Base-by-base conservation (phyloP, 2,888 invertebrate genomes). In the Trilocha varians region DNA sequence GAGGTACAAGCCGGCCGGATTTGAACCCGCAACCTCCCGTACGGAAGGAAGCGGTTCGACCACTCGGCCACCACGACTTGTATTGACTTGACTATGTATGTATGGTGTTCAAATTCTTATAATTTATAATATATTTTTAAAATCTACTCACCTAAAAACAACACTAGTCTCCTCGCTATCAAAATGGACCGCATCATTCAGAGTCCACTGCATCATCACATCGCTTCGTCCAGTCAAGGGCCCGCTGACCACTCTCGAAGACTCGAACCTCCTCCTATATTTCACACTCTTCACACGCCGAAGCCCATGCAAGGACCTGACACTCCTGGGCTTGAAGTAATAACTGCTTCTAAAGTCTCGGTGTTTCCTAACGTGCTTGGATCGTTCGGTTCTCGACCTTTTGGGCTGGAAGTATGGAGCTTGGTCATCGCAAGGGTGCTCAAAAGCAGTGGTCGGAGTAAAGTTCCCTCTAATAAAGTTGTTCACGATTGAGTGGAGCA, bases 101-200 rank as follows among this genome's bases (percentile, higher is more conserved):
- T n/a, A n/a, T n/a, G n/a, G 2, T 15, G 11, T 34, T 16, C 16
- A 1, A 16, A 37, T 34, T 36, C 13, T 37, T 34, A 35, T 16
- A 33, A 25, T 16, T 33, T 18, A 41, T 15, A 38, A 42, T 5
- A 13, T 44, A 40, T 32, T n/a, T 5, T 34, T 34, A 34, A 2
- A 11, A 9, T 25, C 1, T 18, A 69, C 84, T 78, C 42, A 85
- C 85, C 84, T 85, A 84, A 85, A 85, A 68, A 79, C 76, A 65
- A 85, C 82, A 72, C 61, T 77, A 67, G 70, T 66, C 41, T 71
- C 70, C 14, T 71, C 73, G 37, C 59, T 65, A 49, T 76, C 75
- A 57, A 76, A 53, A 56, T 74, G 79, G 59, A 73, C 57, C 18
- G 70, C 63, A 37, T 84, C 85, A 25, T 61, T 65, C 45, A 82